These are phyloP conservation scores for Troides helena DNA, from an alignment of 2,888 invertebrate species.

Conservation along the genomic window DNA sequence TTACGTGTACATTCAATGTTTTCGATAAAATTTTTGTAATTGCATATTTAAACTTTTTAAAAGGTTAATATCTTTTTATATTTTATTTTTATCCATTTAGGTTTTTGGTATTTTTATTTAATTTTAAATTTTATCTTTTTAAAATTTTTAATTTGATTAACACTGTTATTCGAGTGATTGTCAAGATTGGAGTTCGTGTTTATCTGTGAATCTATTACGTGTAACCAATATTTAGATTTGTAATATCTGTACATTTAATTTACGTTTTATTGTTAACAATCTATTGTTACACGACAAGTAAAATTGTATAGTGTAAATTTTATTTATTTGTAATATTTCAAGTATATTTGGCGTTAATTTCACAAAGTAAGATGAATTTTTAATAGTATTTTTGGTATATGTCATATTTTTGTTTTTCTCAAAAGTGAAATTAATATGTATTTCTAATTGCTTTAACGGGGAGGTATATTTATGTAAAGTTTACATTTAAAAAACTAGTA, in stretches of 20 bases:
- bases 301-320: slow-evolving; percentile 16
- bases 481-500: background rate
- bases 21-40: too few species aligned
- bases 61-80: too few species aligned
- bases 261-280: slow-evolving; percentile 21
- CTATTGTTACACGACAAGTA: slow-evolving; percentile 15
- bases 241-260: slow-evolving; percentile 22
- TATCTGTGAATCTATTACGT: slow-evolving; percentile 28
- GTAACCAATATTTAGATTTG: slow-evolving; percentile 26
- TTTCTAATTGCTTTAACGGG: background rate
- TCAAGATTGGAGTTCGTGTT: background rate
- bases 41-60: too few species aligned
- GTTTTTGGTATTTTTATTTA: too few species aligned
- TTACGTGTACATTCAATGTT: background rate
- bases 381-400: background rate
- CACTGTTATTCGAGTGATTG: background rate
- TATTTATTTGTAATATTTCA: background rate
- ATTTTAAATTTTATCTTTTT: too few species aligned
- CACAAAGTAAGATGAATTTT: slow-evolving; percentile 16
- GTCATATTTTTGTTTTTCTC: background rate
- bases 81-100: too few species aligned
- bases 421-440: background rate
- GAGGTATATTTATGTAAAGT: background rate
- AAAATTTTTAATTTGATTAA: too few species aligned
- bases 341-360: slow-evolving; percentile 7